Base-by-base conservation (phyloP, 64 coral and sea anemone genomes). In the Montipora cactus region DNA sequence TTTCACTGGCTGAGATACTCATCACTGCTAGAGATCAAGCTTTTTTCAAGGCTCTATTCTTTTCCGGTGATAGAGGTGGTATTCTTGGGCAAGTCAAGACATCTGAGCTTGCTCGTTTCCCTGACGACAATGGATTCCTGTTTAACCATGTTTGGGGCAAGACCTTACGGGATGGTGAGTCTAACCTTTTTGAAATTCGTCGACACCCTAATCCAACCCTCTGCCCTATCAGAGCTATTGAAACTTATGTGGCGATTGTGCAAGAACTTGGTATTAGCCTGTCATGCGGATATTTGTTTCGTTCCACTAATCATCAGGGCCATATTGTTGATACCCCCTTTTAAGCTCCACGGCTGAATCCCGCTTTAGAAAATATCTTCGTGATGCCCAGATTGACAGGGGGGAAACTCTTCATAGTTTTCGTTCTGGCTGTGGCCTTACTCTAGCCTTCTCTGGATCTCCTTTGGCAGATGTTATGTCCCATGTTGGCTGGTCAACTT, bases 111-210 rank as follows among this genome's bases (percentile, higher is more conserved):
- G 87, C 73, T 25, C 87, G 48, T 59, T 89, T 77, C 55, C 73
- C 48, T 9, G 46, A 74, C 4, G 71, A 78, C 49, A 50, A 76
- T 77, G 87, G 87, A 15, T 78, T 89, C 15, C 51, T 89, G 50
- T 89, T 77, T 49, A 89, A 89, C 44, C 75, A 89, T 78, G 52
- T 89, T 47, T 79, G 50, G 73, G 72, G 87, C 37, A 78, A 78
- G 61, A 78, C 72, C 13, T 53, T 89, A 4, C 16, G 87, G 11
- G 87, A 89, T 75, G 87, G 87, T 10, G 13, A 1, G 6, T 51
- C 75, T 5, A 89, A 89, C 51, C 75, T 89, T 19, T 89, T 89
- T 59, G 28, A 75, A 75, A 61, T 78, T 1, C 67, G 74, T 20
- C 73, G 75, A 19, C 70, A 89, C 28, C 71, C 74, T 12, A 89